Evolutionary conservation across 2,888 invertebrate genomes (phyloP).

Genomic region (Autographa pulchrina): DNA sequence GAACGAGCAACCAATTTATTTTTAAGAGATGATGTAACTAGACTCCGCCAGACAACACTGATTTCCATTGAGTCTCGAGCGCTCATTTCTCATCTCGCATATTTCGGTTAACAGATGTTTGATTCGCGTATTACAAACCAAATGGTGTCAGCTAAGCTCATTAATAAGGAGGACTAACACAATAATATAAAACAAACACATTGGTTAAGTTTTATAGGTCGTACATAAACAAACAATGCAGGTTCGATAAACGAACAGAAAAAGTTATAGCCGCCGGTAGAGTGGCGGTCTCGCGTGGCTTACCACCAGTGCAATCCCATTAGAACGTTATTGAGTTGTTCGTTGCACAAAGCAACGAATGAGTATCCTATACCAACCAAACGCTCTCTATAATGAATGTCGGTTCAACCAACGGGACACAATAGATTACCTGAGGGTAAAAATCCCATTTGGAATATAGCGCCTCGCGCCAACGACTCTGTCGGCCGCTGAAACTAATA

Average conservation of each 20-base stretch:
- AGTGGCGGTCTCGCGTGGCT: constrained; percentile 80
- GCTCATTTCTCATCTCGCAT: constrained; percentile 56
- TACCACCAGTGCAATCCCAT: constrained; percentile 83
- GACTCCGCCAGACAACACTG: constrained; percentile 60
- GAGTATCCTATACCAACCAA: constrained; percentile 72
- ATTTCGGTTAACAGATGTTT: constrained; percentile 57
- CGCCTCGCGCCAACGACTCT: constrained; percentile 33
- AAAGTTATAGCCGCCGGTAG: constrained; percentile 68
- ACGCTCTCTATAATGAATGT: constrained; percentile 71
- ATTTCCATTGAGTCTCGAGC: constrained; percentile 64
- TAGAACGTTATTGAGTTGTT: constrained; percentile 85
- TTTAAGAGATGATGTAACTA: constrained; percentile 69
- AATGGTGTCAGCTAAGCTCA: constrained; percentile 38
- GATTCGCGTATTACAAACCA: constrained; percentile 35
- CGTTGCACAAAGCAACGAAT: constrained; percentile 72
- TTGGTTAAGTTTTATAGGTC: constrained; percentile 68
- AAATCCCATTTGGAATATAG: constrained; percentile 62
- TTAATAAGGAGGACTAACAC: constrained; percentile 17
- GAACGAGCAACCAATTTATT: constrained; percentile 64
- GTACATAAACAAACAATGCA: constrained; percentile 69
- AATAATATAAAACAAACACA: constrained; percentile 30
- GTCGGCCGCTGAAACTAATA: constrained; percentile 15
- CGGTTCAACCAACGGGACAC: constrained; percentile 63
- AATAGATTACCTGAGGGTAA: constrained; percentile 66
- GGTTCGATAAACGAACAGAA: constrained; percentile 72